These are phyloP conservation scores for Papilio glaucus DNA, from an alignment of 1,140 invertebrate species.

Conservation along the genomic window DNA sequence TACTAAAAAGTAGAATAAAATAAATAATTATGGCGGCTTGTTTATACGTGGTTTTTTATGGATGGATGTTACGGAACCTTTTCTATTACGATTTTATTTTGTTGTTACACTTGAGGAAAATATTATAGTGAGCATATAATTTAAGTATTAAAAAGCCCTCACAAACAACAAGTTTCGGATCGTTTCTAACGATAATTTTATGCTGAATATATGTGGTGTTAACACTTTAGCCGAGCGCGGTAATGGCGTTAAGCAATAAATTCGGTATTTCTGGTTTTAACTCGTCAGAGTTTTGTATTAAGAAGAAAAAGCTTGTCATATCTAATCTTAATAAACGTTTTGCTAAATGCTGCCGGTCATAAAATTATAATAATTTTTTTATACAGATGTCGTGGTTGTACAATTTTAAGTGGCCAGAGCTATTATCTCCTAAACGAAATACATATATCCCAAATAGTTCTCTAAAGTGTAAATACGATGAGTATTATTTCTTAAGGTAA, in stretches of 20 bases:
- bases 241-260: slow-evolving; percentile 21
- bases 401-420: not conserved
- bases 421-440: too few relatives aligned
- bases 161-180: too few relatives aligned
- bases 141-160: too few relatives aligned
- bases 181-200: too few relatives aligned
- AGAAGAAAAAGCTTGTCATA: not conserved
- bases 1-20: too few relatives aligned
- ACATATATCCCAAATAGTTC: too few relatives aligned
- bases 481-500: too few relatives aligned
- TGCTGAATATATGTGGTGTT: not conserved
- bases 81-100: too few relatives aligned
- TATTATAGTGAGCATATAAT: not conserved
- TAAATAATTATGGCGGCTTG: not conserved
- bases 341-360: not conserved
- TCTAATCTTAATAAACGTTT: slow-evolving; percentile 1
- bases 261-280: not conserved
- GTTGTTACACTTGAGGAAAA: not conserved
- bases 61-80: too few relatives aligned
- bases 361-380: not conserved
- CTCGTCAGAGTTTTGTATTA: not conserved
- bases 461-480: too few relatives aligned
- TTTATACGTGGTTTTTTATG: not conserved
- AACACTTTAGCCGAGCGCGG: not conserved
- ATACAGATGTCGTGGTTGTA: not conserved